Evolutionary conservation across 2,888 invertebrate species (phyloP).

Genomic region (Capitulum mitella): DNA sequence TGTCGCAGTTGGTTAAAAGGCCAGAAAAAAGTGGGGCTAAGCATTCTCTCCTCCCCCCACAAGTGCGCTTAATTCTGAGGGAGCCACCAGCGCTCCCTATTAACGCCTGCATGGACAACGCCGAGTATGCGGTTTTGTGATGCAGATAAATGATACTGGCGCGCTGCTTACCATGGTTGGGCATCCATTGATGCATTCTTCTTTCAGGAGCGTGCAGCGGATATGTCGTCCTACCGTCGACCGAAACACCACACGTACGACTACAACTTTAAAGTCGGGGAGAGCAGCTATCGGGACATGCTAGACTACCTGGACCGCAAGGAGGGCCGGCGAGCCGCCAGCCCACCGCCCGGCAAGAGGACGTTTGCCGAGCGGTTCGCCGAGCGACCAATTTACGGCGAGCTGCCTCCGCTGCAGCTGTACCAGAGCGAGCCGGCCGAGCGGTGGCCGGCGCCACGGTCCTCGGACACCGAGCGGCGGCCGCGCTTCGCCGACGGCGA

Average conservation of each 20-base stretch:
- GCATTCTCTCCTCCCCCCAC: no score
- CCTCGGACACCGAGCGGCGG: not conserved
- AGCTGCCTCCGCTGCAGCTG: not conserved
- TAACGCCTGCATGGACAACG: no score
- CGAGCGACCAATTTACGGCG: not conserved
- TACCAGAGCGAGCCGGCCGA: not conserved
- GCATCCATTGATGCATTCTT: no score
- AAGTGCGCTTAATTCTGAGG: no score
- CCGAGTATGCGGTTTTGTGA: no score
- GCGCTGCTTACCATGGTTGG: no score
- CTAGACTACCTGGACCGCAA: constrained; percentile 62
- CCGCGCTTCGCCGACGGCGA: not conserved
- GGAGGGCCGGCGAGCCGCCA: constrained; percentile 27
- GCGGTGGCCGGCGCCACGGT: no score
- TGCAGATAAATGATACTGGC: no score
- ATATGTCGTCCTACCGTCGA: constrained; percentile 43
- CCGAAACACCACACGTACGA: constrained; percentile 75
- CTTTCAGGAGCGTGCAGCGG: no score
- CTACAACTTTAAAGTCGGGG: constrained; percentile 74
- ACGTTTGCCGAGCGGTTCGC: constrained; percentile 12
- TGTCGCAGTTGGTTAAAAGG: no score
- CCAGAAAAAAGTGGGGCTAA: no score
- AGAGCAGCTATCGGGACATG: constrained; percentile 70
- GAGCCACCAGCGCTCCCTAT: no score
- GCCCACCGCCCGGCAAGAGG: constrained; percentile 34